A percentile compares a stretch with the other conserved stretches of the same genome.
Conservation (phyloP, 2,888 invertebrate genomes). For the Tipula unca region DNA sequence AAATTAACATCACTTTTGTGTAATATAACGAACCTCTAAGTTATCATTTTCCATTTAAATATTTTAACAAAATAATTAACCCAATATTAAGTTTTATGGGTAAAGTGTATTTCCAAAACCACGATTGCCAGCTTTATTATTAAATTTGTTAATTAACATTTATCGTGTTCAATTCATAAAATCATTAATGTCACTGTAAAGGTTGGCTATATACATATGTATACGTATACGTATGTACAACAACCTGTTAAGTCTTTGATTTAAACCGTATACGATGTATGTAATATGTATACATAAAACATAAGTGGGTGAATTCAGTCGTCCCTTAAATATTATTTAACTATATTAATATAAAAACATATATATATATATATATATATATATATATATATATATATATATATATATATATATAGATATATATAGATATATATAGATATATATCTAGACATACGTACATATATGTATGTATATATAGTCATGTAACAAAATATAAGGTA, state of each 20-base stretch:
- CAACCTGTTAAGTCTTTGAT: not conserved
- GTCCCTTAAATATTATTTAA: no score
- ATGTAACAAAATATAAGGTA: not conserved
- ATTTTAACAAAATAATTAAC: no score
- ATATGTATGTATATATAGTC: not conserved
- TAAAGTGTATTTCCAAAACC: no score
- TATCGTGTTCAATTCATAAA: not conserved
- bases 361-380: not conserved
- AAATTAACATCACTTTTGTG: no score
- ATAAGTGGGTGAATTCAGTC: no score
- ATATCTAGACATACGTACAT: not conserved
- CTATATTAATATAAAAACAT: not conserved
- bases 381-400: not conserved
- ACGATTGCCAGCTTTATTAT: no score
- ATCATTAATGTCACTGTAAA: not conserved
- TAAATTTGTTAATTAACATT: no score
- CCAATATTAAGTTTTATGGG: no score
- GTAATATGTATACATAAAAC: not conserved
- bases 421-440: not conserved
- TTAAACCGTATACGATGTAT: not conserved
- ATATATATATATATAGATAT: not conserved
- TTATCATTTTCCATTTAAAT: no score
- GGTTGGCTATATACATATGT: not conserved
- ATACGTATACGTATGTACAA: not conserved
- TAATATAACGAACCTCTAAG: no score